These are phyloP conservation scores for Calliscelio sp. DNA, from an alignment of 2,888 invertebrate species.

Conservation along the genomic window DNA sequence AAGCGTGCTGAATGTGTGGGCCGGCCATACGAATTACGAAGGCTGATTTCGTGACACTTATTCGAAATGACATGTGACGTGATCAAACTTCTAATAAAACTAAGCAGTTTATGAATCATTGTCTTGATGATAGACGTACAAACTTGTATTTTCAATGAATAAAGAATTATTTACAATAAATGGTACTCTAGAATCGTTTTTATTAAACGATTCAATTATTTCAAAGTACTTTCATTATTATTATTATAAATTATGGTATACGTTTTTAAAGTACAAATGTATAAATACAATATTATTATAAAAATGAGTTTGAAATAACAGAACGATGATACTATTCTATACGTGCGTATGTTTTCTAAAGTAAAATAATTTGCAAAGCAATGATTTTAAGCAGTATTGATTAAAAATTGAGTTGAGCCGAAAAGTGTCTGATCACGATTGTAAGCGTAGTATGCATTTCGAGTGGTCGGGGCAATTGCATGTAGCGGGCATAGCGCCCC, in stretches of 20 bases:
- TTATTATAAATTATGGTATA: too few species aligned
- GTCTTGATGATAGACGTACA: slow-evolving; percentile 25
- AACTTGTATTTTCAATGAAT: too few species aligned
- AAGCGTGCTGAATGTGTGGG: slow-evolving; percentile 56
- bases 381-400: background rate
- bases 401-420: background rate
- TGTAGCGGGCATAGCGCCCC: slow-evolving; percentile 43
- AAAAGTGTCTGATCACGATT: slow-evolving; percentile 9
- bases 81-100: background rate
- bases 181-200: too few species aligned
- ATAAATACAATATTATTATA: too few species aligned
- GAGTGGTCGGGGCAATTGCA: slow-evolving; percentile 28
- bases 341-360: too few species aligned
- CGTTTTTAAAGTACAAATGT: too few species aligned
- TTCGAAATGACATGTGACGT: slow-evolving; percentile 33
- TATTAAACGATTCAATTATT: too few species aligned
- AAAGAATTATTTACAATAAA: too few species aligned
- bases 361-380: too few species aligned
- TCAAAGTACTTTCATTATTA: too few species aligned
- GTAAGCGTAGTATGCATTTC: slow-evolving; percentile 38
- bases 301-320: too few species aligned
- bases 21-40: slow-evolving; percentile 20
- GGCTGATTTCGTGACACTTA: slow-evolving; percentile 52
- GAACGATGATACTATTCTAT: too few species aligned
- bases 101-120: slow-evolving; percentile 42